These are phyloP conservation scores for Liparis tanakae DNA, from an alignment of 2,797 vertebrate species.

Conservation along the genomic window DNA sequence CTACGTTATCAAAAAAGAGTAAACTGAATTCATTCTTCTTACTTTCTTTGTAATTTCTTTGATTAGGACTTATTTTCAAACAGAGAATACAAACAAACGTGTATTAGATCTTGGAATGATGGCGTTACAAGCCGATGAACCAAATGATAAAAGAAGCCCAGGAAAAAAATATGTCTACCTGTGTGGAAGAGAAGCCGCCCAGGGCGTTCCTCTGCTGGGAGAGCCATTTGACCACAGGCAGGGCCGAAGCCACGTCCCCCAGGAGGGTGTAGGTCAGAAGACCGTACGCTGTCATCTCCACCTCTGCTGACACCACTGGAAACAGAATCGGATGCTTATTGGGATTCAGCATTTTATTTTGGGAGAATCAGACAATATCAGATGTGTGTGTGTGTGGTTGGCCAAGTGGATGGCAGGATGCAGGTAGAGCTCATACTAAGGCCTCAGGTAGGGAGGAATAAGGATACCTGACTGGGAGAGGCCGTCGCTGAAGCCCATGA, in stretches of 20 bases:
- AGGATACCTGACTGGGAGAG: constrained; percentile 90
- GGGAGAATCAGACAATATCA: background rate
- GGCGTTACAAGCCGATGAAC: background rate
- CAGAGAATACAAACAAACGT: too few relatives aligned
- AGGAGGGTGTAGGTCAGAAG: constrained; percentile 91
- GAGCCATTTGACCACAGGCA: constrained; percentile 95
- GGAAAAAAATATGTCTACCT: constrained; percentile 75
- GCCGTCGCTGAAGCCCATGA: constrained; percentile 93
- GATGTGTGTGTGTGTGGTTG: background rate
- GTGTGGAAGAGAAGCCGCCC: constrained; percentile 95
- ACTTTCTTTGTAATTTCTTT: too few relatives aligned
- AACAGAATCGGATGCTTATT: constrained; percentile 12
- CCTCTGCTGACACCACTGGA: constrained; percentile 93
- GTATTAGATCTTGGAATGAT: background rate
- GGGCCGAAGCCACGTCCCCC: constrained; percentile 90
- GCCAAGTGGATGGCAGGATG: background rate
- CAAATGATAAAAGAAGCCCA: background rate
- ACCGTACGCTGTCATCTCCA: constrained; percentile 95
- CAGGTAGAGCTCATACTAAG: background rate
- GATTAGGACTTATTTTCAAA: background rate
- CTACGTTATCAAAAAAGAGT: too few relatives aligned
- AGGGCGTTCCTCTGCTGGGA: constrained; percentile 93
- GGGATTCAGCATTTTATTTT: background rate
- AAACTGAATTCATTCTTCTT: too few relatives aligned
- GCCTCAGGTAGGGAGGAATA: background rate